Base-by-base conservation (phyloP, 92 coral and sea anemone species). In the Umimayanthus chanpuru region DNA sequence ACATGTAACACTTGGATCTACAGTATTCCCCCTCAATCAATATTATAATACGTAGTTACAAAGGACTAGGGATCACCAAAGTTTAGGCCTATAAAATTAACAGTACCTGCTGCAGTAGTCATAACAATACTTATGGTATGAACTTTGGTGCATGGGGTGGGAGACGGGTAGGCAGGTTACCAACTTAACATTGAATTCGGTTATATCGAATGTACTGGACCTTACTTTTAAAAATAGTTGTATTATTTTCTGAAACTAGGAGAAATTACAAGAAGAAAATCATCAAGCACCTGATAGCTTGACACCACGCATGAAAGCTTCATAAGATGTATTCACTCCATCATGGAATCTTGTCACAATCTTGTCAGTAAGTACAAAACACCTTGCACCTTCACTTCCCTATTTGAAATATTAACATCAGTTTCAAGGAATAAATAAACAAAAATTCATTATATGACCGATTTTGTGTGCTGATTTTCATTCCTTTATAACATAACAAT, bases 381-480 rank as follows among this genome's bases (percentile, higher is more conserved):
- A 89, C 28, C 98, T 89, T 2, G 98, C 98, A 50, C 97, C 92
- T 2, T 89, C 95, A 39, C 91, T 90, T 56, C 98, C 98, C 98
- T 96, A 20, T 6, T 9, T 5, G 20, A 53, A 53, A 47, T 9
- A 47, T 7, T 9, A 43, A 9, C 9, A 32, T 32, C 36, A 32
- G 36, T 32, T 32, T 0, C 36, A 32, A 32, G 36, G 36, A 32
- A 32, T 32, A 32, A 32, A 32, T 0, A 32, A 32, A 32, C 2
- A 32, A 32, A 32, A 32, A 32, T 32, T 0, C 2, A 32, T 32
- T 32, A 32, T 32, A 32, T 32, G 36, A 32, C 36, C 2, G 36
- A 32, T 32, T 32, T 32, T 32, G 36, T 32, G 36, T 32, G 36
- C 36, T 32, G 36, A n/a, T n/a, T n/a, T 32, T 32, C 36, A 32